These are phyloP conservation scores for Momotus momota DNA, from an alignment of 2,797 vertebrate species.

Conservation along the genomic window DNA sequence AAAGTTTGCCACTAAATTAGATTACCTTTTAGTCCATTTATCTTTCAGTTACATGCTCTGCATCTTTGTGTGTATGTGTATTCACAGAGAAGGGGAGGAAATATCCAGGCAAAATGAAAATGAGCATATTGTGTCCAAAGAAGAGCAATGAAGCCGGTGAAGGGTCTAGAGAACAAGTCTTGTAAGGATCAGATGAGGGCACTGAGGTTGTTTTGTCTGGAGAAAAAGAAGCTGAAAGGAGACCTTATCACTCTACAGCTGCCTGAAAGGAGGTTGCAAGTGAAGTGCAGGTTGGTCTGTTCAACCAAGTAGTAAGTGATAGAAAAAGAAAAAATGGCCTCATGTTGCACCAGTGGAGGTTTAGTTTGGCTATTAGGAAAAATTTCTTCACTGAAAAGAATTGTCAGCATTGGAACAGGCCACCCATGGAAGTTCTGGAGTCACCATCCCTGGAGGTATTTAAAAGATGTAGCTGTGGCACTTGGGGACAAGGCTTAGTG, in stretches of 20 bases:
- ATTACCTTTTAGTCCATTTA: neutral
- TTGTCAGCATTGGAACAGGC: neutral
- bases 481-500: neutral
- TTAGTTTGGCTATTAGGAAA: neutral
- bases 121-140: neutral
- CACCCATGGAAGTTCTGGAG: neutral
- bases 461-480: neutral
- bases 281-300: neutral
- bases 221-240: neutral
- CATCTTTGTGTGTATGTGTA: neutral
- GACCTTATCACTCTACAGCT: neutral
- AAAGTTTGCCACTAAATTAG: neutral
- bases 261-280: neutral
- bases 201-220: neutral
- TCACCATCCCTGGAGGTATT: neutral
- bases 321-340: neutral
- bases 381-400: neutral
- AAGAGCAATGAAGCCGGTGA: neutral
- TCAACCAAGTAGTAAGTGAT: neutral
- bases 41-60: neutral
- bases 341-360: neutral
- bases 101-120: neutral
- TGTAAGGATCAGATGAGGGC: neutral
- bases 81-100: neutral
- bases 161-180: neutral